A percentile compares a stretch with the other conserved stretches of the same genome.
phyloP scores from a whole-genome alignment of 2,888 invertebrate species.

The Maniola hyperantus region DNA sequence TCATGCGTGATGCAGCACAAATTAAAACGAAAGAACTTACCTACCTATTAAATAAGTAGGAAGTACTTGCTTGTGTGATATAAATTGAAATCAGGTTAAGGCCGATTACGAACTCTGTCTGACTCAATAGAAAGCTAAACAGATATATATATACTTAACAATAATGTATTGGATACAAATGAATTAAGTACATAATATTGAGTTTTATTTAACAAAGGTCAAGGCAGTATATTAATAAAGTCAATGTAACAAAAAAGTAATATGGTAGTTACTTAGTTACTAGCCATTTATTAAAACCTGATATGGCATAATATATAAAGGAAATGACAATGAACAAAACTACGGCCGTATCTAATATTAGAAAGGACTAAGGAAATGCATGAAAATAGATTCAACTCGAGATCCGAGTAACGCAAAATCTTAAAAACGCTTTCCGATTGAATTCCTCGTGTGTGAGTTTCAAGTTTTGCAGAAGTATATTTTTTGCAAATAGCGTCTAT shows the following conservation, averaged over 20 bases:
- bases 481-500: background rate
- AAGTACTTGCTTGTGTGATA: background rate
- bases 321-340: no score
- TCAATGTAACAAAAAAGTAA: no score
- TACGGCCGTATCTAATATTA: no score
- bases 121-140: background rate
- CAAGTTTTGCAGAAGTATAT: background rate
- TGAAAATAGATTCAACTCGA: no score
- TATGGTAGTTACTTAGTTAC: no score
- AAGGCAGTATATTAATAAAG: background rate
- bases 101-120: background rate
- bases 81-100: slow-evolving; percentile 6
- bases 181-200: background rate
- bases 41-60: background rate
- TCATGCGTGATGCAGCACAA: slow-evolving; percentile 14
- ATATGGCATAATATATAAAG: no score
- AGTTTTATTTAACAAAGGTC: background rate
- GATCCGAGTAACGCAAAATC: no score
- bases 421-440: no score
- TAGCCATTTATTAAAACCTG: no score
- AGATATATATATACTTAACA: background rate
- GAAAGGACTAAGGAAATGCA: no score
- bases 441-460: no score
- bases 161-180: background rate
- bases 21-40: slow-evolving; percentile 6